phyloP scores from a whole-genome alignment of 1,140 invertebrate species.

The Belonocnema kinseyi region DNA sequence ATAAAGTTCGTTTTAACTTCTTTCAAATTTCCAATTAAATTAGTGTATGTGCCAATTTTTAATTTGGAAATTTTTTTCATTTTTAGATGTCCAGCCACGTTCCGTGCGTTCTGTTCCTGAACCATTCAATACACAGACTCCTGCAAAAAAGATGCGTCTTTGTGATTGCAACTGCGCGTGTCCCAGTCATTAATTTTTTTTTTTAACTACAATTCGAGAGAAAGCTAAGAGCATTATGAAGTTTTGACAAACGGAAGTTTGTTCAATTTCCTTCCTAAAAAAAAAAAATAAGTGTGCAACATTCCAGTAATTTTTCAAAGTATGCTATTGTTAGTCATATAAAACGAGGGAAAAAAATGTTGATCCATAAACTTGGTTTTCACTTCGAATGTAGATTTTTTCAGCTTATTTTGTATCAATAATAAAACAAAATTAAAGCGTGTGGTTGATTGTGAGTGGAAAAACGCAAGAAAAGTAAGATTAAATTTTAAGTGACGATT shows the following conservation, averaged over 20 bases:
- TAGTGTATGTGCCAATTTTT: not conserved
- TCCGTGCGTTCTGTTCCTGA: slow-evolving; percentile 77
- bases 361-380: not conserved
- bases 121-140: slow-evolving; percentile 64
- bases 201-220: not conserved
- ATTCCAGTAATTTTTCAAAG: not conserved
- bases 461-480: not conserved
- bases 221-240: not conserved
- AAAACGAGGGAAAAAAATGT: not conserved
- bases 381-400: not conserved
- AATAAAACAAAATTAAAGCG: not conserved
- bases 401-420: not conserved
- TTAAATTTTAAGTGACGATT: slow-evolving; percentile 16
- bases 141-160: slow-evolving; percentile 78
- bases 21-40: slow-evolving; percentile 6
- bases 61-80: slow-evolving; percentile 31
- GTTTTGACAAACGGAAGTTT: not conserved
- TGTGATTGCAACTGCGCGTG: slow-evolving; percentile 80
- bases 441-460: not conserved
- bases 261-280: not conserved
- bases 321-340: not conserved
- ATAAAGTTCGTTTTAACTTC: not conserved
- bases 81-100: slow-evolving; percentile 80
- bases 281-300: not conserved
- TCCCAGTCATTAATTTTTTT: not conserved